phyloP scores from a whole-genome alignment of 2,888 invertebrate genomes.

The Hypercompe scribonia region DNA sequence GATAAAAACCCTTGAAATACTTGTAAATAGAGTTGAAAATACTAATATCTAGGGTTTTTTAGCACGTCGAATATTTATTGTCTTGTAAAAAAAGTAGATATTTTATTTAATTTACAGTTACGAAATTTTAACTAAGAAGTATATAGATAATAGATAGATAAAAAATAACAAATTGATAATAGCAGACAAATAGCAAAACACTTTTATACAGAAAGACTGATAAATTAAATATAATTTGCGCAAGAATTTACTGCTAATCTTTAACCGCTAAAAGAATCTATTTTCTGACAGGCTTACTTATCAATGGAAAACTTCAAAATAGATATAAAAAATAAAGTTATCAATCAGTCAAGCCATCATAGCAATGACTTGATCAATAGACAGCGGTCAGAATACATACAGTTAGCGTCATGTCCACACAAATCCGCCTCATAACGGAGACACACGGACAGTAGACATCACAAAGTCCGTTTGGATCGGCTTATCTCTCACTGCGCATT shows the following conservation, averaged over 20 bases:
- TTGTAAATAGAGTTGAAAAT: no score
- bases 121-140: no score
- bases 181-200: no score
- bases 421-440: conserved; percentile 60
- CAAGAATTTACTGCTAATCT: background rate
- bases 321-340: background rate
- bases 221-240: no score
- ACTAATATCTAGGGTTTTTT: no score
- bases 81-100: no score
- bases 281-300: background rate
- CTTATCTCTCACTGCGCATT: conserved; percentile 84
- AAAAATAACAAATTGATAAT: no score
- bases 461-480: conserved; percentile 83
- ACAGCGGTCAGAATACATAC: background rate
- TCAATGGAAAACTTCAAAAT: background rate
- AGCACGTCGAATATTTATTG: no score
- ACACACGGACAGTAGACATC: conserved; percentile 84
- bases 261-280: background rate
- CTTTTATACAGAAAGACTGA: no score
- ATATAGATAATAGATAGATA: no score
- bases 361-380: background rate
- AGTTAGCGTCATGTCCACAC: conserved; percentile 55
- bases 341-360: background rate
- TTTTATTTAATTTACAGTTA: no score
- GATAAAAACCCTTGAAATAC: no score